Percentiles rank a stretch among this genome's conserved stretches.
phyloP scores from a whole-genome alignment of 2,113 vertebrate genomes.

The Paratilapia polleni region DNA sequence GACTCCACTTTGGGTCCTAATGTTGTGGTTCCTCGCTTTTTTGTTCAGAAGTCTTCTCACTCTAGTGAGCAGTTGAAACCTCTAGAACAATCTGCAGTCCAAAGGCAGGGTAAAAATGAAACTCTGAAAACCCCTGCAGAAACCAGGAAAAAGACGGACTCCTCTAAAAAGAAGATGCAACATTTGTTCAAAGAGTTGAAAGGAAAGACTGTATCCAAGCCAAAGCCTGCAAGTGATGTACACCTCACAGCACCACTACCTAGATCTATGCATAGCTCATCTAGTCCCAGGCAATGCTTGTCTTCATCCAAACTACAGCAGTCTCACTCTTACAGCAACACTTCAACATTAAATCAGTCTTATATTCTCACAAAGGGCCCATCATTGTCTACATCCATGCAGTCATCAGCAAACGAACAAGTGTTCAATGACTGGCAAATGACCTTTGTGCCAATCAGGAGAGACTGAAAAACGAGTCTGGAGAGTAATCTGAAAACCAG shows the following conservation, averaged over 20 bases:
- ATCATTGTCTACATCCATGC: background rate
- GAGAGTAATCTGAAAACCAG: background rate
- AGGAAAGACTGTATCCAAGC: background rate
- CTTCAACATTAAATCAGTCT: background rate
- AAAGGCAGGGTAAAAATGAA: background rate
- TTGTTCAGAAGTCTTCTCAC: background rate
- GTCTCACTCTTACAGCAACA: background rate
- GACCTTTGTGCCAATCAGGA: background rate
- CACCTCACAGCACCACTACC: background rate
- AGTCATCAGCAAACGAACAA: background rate
- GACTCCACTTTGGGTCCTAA: fast-evolving
- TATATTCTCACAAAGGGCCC: background rate
- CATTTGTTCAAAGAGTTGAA: background rate
- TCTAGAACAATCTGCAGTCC: background rate
- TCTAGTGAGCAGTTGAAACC: background rate
- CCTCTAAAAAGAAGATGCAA: background rate
- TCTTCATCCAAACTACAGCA: background rate
- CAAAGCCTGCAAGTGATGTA: background rate
- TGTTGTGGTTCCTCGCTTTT: background rate
- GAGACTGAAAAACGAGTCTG: background rate
- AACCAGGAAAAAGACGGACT: background rate
- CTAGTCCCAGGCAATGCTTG: background rate
- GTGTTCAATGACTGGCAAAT: background rate
- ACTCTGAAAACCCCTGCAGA: background rate
- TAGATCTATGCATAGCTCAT: background rate